Percentiles rank a stretch among this genome's conserved stretches.
Conservation (phyloP, 2,797 vertebrate species). For the Nyctalus aviator region DNA sequence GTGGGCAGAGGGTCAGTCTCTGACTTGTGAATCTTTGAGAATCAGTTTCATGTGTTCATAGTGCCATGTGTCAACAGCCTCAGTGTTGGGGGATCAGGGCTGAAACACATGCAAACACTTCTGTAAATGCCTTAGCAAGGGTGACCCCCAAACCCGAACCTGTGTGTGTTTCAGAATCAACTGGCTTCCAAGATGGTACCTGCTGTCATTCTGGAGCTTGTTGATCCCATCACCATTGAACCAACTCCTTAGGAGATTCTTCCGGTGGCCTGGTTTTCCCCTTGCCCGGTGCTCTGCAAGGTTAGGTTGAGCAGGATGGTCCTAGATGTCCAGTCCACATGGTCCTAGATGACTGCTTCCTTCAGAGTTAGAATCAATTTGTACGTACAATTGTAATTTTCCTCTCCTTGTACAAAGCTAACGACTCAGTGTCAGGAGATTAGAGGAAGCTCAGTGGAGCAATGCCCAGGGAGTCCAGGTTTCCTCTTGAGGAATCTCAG, state of each 20-base stretch:
- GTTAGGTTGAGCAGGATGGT: neutral
- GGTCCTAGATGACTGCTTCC: constrained; percentile 12
- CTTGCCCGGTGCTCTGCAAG: neutral
- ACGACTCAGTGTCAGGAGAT: neutral
- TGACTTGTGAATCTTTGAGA: constrained; percentile 33
- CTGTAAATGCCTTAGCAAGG: constrained; percentile 2
- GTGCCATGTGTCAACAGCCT: neutral
- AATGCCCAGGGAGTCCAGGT: neutral
- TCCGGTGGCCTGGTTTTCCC: neutral
- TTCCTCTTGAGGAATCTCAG: constrained; percentile 50
- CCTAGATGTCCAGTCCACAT: neutral
- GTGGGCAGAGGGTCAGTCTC: neutral
- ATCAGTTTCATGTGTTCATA: constrained; percentile 21
- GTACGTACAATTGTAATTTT: neutral
- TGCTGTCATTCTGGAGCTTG: constrained; percentile 54
- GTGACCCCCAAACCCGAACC: neutral
- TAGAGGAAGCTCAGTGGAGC: neutral
- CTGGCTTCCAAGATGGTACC: constrained; percentile 38
- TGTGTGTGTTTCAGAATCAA: constrained; percentile 57
- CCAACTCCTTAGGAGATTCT: neutral
- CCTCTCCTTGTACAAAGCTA: constrained; percentile 18
- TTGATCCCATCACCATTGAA: neutral
- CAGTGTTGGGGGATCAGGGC: neutral
- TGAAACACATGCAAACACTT: neutral
- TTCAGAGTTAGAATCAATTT: constrained; percentile 28